Conservation (phyloP, 35 echinoderm and acorn worm genomes). For the Amphiura filiformis region DNA sequence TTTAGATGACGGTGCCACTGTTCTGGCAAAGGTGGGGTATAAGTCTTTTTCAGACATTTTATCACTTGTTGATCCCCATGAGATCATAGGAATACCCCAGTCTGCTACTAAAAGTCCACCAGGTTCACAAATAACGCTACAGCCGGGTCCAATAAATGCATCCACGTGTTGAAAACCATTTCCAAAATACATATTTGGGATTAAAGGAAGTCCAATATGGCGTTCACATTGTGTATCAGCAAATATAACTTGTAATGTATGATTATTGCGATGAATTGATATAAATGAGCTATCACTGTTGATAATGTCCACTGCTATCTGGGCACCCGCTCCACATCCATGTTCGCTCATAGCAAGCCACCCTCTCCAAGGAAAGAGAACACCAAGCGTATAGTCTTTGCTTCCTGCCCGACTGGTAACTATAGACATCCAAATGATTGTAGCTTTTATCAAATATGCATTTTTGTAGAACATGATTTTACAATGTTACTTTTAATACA, state of each 20-base stretch:
- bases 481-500: too few species aligned
- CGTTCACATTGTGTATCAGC: slow-evolving; percentile 58
- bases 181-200: slow-evolving; percentile 29
- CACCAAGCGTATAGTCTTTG: neutral
- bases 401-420: too few species aligned
- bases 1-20: neutral
- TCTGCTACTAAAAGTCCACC: slow-evolving; percentile 56
- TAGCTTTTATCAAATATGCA: too few species aligned
- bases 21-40: slow-evolving; percentile 59
- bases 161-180: slow-evolving; percentile 27
- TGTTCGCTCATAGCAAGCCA: slow-evolving; percentile 27
- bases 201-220: slow-evolving; percentile 20
- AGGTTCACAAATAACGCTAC: slow-evolving; percentile 76
- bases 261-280: slow-evolving; percentile 21
- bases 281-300: neutral
- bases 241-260: slow-evolving; percentile 33
- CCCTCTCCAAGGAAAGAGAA: slow-evolving; percentile 62
- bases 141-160: slow-evolving; percentile 66
- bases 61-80: slow-evolving; percentile 60
- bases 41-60: slow-evolving; percentile 51
- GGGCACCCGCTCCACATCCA: slow-evolving; percentile 40
- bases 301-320: too few species aligned
- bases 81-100: slow-evolving; percentile 72
- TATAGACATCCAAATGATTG: too few species aligned
- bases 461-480: too few species aligned